These are phyloP conservation scores for Petrocephalus zakoni DNA, from an alignment of 2,113 vertebrate species.

Conservation along the genomic window DNA sequence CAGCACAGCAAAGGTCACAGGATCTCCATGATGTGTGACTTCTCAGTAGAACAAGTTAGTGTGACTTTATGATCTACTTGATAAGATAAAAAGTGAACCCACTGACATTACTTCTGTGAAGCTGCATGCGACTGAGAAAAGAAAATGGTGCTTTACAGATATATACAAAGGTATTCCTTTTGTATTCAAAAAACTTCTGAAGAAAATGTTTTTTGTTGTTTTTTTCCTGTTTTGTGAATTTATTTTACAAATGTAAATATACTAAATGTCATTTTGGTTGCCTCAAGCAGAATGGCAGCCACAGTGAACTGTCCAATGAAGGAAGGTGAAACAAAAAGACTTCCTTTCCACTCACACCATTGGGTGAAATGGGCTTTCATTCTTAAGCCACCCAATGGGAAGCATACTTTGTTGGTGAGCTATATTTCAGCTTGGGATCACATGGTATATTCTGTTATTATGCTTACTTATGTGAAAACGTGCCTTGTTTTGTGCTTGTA, in stretches of 20 bases:
- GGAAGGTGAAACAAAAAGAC: background rate
- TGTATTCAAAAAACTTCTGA: background rate
- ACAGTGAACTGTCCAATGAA: background rate
- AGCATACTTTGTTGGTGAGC: background rate
- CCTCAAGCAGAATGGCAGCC: background rate
- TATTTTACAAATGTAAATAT: background rate
- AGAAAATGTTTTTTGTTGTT: background rate
- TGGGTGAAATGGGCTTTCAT: background rate
- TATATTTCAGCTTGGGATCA: background rate
- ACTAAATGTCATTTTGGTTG: background rate
- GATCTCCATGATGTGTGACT: background rate
- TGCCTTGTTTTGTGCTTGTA: background rate
- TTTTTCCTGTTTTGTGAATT: background rate
- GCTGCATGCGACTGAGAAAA: background rate
- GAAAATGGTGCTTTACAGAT: background rate
- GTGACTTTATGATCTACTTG: background rate
- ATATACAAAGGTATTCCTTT: background rate
- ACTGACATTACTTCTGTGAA: background rate
- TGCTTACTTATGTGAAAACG: background rate
- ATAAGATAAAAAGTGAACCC: constrained; percentile 11
- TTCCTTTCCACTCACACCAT: background rate
- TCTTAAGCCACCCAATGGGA: background rate
- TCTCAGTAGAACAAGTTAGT: background rate
- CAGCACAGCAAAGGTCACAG: background rate
- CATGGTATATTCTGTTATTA: background rate